Base-by-base conservation (phyloP, 2,888 invertebrate genomes). In the Omphaloscelis lunosa region DNA sequence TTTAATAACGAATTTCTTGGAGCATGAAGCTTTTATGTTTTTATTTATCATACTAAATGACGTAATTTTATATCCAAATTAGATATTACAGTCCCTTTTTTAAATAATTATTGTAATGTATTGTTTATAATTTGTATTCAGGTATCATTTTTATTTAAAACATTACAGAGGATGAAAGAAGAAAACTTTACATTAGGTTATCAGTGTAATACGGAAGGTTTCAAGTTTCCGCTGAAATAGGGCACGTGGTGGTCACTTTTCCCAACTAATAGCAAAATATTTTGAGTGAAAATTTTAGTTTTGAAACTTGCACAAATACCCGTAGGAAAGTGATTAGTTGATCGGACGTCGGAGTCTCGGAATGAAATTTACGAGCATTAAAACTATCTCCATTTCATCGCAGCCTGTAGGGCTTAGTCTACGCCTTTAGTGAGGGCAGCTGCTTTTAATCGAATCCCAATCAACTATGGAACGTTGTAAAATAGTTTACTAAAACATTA, bases 331-430 rank as follows among this genome's bases (percentile, higher is more conserved):
- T 94, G 94, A 95, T 95, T 95, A 94, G 94, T 94, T 91, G 93
- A 94, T 94, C 93, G 93, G 91, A 91, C 93, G 93, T 85, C 88
- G 88, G 90, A 93, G 93, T 91, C 92, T 93, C 92, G 90, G 89
- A 94, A 95, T 93, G 89, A 95, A 96, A 96, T 96, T 96, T 96
- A 95, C 93, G 95, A 93, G 94, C 94, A 94, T 96, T 95, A 96
- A 95, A 96, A 96, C 96, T 96, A 96, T 95, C 94, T 96, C 93
- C 92, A 93, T 94, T 95, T 93, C 94, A 95, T 94, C 94, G 93
- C 86, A 89, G 91, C 92, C 92, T 93, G 90, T 91, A 93, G 93
- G 93, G 93, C 91, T 94, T 92, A 91, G 91, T 90, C 91, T 89
- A 81, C 90, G 92, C 90, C 89, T 92, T 90, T 91, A 87, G 90